Evolutionary conservation across 2,797 vertebrate species (phyloP), one percentile per base, ranked within the genome.

Genomic region (Enteromius treurensis): DNA sequence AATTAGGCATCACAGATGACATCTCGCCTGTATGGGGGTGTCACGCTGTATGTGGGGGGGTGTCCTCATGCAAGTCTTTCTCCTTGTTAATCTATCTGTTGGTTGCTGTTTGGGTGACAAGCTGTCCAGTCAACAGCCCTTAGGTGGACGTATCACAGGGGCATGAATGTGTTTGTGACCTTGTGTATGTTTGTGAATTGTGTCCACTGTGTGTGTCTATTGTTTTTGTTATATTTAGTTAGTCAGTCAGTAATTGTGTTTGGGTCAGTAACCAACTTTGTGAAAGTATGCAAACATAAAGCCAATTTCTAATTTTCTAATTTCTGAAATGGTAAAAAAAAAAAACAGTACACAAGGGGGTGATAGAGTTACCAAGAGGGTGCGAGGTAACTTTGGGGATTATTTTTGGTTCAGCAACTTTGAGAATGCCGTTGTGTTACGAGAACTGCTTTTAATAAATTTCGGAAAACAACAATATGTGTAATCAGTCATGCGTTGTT

Each of bases 1-100:
- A 83, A 82, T 86, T 79, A 82, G 80, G 29, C 76, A 65, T 86
- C 76, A 75, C 75, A 79, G 68, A 78, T 86, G 76, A 86, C 77
- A 75, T 82, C 62, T 83, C 62, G 85, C 78, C 83, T 80, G 85
- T 75, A 65, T 76, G 77, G 64, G 62, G 70, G 47, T 78, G 67
- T 67, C 74, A 78, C 55, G n/a, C 3, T 51, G 3, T 64, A 21
- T 69, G 40, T 77, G 67, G 64, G 21, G 55, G 55, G 34, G 75
- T 79, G 76, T 83, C 47, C 45, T 70, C 58, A 32, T 82, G 40
- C 62, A 58, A 79, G 71, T 55, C 74, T 77, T 51, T 37, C 51
- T 75, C 42, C 84, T 71, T 81, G 42, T 81, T 81, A 81, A 81
- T 53, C 34, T 69, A 82, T 58, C 70, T 79, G 84, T 75, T 82